phyloP scores from a whole-genome alignment of 2,113 vertebrate species.

The Bostrychus sinensis region DNA sequence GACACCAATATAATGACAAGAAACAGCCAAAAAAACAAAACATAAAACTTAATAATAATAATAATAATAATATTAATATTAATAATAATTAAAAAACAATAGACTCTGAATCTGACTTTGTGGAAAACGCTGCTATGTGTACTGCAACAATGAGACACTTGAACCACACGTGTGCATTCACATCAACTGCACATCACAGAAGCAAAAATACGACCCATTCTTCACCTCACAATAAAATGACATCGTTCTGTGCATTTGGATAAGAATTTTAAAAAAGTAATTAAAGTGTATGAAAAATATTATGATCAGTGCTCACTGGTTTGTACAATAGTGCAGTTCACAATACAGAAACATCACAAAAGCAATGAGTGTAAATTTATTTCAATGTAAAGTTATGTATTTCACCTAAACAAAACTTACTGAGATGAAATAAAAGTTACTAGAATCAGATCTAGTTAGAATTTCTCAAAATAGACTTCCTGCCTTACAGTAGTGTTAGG shows the following conservation, averaged over 20 bases:
- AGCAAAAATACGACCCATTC: conserved; percentile 15
- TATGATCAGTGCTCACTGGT: conserved; percentile 15
- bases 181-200: conserved; percentile 11
- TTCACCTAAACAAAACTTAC: background rate
- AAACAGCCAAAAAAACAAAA: too few species aligned
- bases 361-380: conserved; percentile 5
- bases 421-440: background rate
- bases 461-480: too few species aligned
- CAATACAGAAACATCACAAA: conserved; percentile 39
- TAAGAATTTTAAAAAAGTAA: conserved; percentile 22
- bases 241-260: conserved; percentile 59
- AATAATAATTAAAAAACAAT: too few species aligned
- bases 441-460: background rate
- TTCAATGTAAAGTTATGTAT: background rate
- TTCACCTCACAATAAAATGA: conserved; percentile 43
- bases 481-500: too few species aligned
- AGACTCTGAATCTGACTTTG: too few species aligned
- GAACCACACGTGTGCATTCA: conserved; percentile 15
- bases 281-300: conserved; percentile 18
- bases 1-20: too few species aligned
- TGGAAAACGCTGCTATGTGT: too few species aligned
- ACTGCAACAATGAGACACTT: conserved; percentile 3
- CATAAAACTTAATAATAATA: too few species aligned
- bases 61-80: too few species aligned
- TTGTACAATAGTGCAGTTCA: conserved; percentile 35